phyloP scores from a whole-genome alignment of 2,888 invertebrate genomes.

The Apamea anceps region DNA sequence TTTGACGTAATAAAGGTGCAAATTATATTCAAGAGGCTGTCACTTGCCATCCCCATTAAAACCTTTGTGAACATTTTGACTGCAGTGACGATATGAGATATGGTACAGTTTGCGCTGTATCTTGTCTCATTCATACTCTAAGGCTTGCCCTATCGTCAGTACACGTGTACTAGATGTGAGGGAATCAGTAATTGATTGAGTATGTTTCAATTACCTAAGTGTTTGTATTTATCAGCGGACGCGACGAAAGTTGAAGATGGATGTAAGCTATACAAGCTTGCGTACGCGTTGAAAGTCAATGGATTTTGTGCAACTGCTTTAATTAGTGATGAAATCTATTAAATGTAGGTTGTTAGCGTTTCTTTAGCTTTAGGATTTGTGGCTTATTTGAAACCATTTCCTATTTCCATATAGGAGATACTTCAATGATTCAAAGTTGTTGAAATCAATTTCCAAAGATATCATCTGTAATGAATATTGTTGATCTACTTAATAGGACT shows the following conservation, averaged over 20 bases:
- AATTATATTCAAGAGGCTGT: neutral
- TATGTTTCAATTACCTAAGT: slow-evolving; percentile 60
- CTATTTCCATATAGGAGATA: neutral
- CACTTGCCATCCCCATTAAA: neutral
- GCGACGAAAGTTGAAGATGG: slow-evolving; percentile 54
- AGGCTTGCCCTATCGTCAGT: slow-evolving; percentile 24
- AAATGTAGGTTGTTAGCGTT: neutral
- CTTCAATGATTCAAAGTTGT: neutral
- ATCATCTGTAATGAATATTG: neutral
- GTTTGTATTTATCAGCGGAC: slow-evolving; percentile 59
- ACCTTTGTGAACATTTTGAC: neutral
- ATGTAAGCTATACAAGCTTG: slow-evolving; percentile 43
- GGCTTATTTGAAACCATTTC: neutral
- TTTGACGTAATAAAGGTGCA: too few species aligned
- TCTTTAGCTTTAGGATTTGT: slow-evolving; percentile 5
- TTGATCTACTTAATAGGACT: neutral
- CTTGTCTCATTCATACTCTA: slow-evolving; percentile 45
- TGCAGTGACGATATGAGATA: neutral
- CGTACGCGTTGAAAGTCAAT: slow-evolving; percentile 55
- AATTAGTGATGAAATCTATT: slow-evolving; percentile 51
- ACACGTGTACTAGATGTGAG: slow-evolving; percentile 53
- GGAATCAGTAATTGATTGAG: slow-evolving; percentile 58
- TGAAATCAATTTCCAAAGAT: neutral
- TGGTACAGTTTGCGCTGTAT: neutral
- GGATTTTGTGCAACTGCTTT: slow-evolving; percentile 44